Conservation (phyloP, 1,140 invertebrate genomes). For the Zaprionus inermis region DNA sequence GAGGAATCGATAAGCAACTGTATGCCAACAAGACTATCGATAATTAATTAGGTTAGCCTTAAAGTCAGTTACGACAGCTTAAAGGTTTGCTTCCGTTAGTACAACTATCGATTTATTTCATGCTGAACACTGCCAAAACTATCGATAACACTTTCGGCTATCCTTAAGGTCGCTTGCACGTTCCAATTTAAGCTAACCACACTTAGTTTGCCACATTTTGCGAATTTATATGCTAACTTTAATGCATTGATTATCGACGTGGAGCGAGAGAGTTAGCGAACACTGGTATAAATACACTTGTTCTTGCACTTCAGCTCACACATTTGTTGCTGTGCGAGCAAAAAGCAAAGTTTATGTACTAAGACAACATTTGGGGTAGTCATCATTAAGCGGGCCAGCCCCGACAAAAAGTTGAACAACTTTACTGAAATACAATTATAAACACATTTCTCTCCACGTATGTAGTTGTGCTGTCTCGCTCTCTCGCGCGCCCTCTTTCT, state of each 20-base stretch:
- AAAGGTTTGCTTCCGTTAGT: no score
- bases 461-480: not conserved
- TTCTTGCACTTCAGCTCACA: not conserved
- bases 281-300: not conserved
- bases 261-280: not conserved
- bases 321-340: not conserved
- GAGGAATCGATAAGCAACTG: not conserved
- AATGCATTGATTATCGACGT: not conserved
- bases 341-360: constrained; percentile 17
- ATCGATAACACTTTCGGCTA: no score
- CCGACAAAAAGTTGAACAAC: constrained; percentile 29
- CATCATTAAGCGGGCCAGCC: constrained; percentile 23
- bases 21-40: not conserved
- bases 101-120: no score
- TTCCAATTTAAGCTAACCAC: not conserved
- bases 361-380: constrained; percentile 20
- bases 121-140: no score
- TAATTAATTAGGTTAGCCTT: no score
- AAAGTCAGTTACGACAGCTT: no score
- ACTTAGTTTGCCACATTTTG: not conserved
- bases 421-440: constrained; percentile 66
- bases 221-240: not conserved
- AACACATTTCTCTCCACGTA: constrained; percentile 57
- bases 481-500: not conserved
- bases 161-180: no score